These are phyloP conservation scores for Drosophila arizonae DNA, from an alignment of 1,140 invertebrate genomes.

Conservation along the genomic window DNA sequence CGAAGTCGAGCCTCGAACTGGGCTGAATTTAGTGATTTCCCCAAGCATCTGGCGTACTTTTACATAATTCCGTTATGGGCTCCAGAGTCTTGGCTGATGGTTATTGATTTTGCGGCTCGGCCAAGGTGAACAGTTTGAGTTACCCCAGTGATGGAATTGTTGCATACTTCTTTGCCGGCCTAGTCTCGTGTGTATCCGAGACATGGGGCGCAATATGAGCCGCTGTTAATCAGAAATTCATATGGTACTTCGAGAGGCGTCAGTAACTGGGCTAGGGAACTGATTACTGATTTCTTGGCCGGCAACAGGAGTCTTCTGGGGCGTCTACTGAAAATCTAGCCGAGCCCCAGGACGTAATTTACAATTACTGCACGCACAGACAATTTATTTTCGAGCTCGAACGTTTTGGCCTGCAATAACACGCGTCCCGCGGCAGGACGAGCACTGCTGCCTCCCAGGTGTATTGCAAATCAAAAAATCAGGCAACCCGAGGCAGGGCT, in stretches of 20 bases:
- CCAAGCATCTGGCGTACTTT: conserved; percentile 77
- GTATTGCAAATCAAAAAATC: conserved; percentile 83
- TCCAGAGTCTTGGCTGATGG: conserved; percentile 69
- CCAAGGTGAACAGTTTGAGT: conserved; percentile 58
- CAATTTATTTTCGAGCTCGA: conserved; percentile 80
- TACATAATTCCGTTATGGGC: conserved; percentile 59
- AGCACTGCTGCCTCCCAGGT: conserved; percentile 67
- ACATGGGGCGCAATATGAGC: conserved; percentile 13
- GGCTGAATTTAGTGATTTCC: conserved; percentile 76
- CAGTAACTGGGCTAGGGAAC: conserved; percentile 63
- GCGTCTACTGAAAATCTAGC: not conserved
- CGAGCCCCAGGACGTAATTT: conserved; percentile 63
- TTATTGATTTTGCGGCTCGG: conserved; percentile 65
- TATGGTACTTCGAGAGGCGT: conserved; percentile 59
- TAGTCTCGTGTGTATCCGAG: not conserved
- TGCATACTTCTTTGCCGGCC: conserved; percentile 35
- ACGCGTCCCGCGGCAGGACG: conserved; percentile 6
- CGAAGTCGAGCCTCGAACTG: not conserved
- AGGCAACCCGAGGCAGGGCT: conserved; percentile 31
- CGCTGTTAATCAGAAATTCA: conserved; percentile 65
- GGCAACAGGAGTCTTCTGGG: not conserved
- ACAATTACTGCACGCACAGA: conserved; percentile 83
- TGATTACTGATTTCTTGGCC: conserved; percentile 20
- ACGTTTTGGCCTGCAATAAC: conserved; percentile 43
- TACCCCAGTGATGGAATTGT: conserved; percentile 57